A percentile compares a stretch with the other conserved stretches of the same genome.
phyloP scores from a whole-genome alignment of 2,113 vertebrate species.

The Phyllostomus hastatus region DNA sequence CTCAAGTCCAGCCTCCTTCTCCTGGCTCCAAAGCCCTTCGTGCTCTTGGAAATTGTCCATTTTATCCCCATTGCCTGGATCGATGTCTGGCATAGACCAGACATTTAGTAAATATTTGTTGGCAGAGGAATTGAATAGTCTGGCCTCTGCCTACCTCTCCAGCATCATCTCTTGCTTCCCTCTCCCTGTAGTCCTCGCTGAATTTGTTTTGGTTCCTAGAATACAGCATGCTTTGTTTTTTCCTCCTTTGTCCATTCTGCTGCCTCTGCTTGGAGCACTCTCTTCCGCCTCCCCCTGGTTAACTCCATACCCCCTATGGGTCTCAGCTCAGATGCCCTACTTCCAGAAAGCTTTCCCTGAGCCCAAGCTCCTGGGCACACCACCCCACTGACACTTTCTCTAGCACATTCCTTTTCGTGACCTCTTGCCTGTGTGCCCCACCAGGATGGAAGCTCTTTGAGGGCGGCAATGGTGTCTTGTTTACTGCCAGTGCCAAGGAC shows the following conservation, averaged over 20 bases:
- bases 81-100: not conserved
- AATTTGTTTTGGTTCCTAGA: not conserved
- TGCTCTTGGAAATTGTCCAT: not conserved
- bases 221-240: not conserved
- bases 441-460: not conserved
- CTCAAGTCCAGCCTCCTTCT: not conserved
- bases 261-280: not conserved
- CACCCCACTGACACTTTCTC: not conserved
- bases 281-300: not conserved
- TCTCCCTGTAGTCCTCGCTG: not conserved
- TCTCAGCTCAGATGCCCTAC: not conserved
- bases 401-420: not conserved
- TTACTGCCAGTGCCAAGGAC: not conserved
- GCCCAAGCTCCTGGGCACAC: fast-evolving
- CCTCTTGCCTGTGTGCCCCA: not conserved
- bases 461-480: fast-evolving
- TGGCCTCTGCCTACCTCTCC: not conserved
- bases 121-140: not conserved
- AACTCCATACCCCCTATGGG: not conserved
- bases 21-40: not conserved
- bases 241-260: not conserved
- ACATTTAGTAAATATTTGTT: not conserved
- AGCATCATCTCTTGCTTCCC: not conserved
- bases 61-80: not conserved
- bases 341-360: not conserved